Conservation (phyloP, 23 tunicate genomes). For the Trididemnum nubilum region DNA sequence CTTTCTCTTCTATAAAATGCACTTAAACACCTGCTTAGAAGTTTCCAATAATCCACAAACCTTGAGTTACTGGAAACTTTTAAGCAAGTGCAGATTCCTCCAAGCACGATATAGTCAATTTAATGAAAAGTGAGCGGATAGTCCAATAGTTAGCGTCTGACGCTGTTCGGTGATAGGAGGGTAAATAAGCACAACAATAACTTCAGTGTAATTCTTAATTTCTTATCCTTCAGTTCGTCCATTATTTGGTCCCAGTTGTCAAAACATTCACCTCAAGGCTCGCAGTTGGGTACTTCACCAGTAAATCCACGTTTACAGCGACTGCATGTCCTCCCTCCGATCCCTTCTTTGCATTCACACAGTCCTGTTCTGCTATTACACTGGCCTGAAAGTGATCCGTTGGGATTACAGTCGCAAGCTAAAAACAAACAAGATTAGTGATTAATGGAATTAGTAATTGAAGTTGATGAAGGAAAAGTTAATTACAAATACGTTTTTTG, state of each 20-base stretch:
- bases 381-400: constrained; percentile 57
- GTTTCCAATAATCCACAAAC: background rate
- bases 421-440: too few relatives aligned
- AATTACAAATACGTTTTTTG: too few relatives aligned
- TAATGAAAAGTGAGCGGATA: too few relatives aligned
- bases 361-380: constrained; percentile 83
- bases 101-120: too few relatives aligned
- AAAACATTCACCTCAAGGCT: constrained; percentile 97
- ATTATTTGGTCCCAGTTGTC: constrained; percentile 91
- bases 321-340: constrained; percentile 83
- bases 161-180: too few relatives aligned
- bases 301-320: constrained; percentile 82
- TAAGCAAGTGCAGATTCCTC: too few relatives aligned
- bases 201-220: too few relatives aligned
- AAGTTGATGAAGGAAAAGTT: too few relatives aligned
- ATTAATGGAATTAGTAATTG: too few relatives aligned
- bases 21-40: background rate
- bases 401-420: constrained; percentile 84
- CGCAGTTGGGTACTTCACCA: constrained; percentile 89
- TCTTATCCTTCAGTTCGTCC: constrained; percentile 58
- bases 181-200: too few relatives aligned
- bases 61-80: too few relatives aligned
- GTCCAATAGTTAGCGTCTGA: too few relatives aligned
- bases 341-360: constrained; percentile 79
- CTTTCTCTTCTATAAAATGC: background rate